Base-by-base conservation (phyloP, 2,888 invertebrate species). In the Phrixothrix hirtus region DNA sequence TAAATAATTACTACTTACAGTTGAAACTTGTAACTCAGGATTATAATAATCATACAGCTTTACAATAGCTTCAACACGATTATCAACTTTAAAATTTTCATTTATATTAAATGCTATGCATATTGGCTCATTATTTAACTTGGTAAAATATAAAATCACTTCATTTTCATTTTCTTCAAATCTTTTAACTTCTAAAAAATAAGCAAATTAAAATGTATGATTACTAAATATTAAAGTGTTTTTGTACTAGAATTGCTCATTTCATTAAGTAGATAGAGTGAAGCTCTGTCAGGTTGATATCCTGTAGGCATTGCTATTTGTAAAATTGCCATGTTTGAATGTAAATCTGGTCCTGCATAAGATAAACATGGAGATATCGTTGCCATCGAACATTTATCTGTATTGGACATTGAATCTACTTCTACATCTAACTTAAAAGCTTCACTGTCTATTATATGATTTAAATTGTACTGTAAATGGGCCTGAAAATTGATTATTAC, bases 11-110 rank as follows among this genome's bases (percentile, higher is more conserved):
- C 1, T 21, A 43, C 61, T 66, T 70, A 84, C 85, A 73, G 79
- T 79, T 0, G 79, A 57, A 11, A 68, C 58, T 48, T 65, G 61
- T 14, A 79, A 67, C 42, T 78, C 78, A 0, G 84, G 84, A 34
- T 79, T 79, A 63, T 87, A 87, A 62, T 87, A 87, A 72, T 87
- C 86, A 37, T 81, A 78, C 0, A 87, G 68, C 48, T 78, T 79
- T 1, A 80, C 79, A 53, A 79, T 77, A 0, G 83, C 83, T 0
- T 84, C 79, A 13, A 77, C 72, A 5, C 77, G 72, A 38, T 73
- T 70, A 53, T 80, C 78, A 1, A 81, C 75, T 7, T 77, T 60
- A 16, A 71, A 69, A 55, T 78, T 75, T 52, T 79, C 76, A 26
- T 72, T 74, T 7, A 81, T 76, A 21, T 73, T 71, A 59, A 82